Conservation (phyloP, 2,113 vertebrate genomes). For the Connochaetes taurinus region DNA sequence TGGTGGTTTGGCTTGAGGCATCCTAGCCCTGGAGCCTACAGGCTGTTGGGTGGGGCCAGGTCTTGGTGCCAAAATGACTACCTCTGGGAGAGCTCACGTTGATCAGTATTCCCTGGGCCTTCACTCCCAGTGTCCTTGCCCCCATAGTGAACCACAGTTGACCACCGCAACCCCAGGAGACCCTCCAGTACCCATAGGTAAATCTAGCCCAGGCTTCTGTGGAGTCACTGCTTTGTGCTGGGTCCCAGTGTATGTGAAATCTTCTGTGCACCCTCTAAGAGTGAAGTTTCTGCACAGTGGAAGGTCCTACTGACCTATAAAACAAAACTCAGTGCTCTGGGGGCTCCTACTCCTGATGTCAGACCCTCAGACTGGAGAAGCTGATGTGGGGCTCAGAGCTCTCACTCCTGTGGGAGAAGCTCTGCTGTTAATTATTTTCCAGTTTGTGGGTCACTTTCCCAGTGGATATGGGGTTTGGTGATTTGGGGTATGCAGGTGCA, state of each 20-base stretch:
- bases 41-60: not conserved
- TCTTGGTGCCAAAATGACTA: not conserved
- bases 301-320: not conserved
- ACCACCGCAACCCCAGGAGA: not conserved
- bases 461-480: not conserved
- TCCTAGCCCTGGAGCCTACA: not conserved
- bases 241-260: not conserved
- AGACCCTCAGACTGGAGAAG: not conserved
- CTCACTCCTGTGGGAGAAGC: not conserved
- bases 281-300: not conserved
- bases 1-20: not conserved
- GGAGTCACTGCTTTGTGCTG: not conserved
- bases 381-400: not conserved
- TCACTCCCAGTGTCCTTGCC: not conserved
- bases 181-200: not conserved
- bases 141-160: not conserved
- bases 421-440: not conserved
- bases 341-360: not conserved
- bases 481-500: not conserved
- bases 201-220: not conserved
- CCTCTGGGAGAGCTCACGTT: not conserved
- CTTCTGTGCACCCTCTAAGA: not conserved
- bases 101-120: not conserved
- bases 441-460: not conserved
- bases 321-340: not conserved